A percentile compares a stretch with the other conserved stretches of the same genome.
phyloP scores from a whole-genome alignment of 2,888 invertebrate genomes.

The Netelia virgata region DNA sequence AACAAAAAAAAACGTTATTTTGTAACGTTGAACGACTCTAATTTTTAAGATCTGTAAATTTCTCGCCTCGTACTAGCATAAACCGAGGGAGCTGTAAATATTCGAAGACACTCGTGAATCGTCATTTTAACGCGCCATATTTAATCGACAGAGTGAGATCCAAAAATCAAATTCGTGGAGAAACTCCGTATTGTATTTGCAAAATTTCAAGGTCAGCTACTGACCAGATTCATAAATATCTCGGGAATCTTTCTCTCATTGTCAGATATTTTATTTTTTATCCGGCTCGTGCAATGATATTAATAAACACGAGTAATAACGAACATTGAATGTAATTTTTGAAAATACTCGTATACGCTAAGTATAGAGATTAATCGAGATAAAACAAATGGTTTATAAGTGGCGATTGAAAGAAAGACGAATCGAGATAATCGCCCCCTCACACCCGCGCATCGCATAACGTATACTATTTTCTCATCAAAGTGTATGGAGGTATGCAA shows the following conservation, averaged over 20 bases:
- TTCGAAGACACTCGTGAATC: conserved; percentile 7
- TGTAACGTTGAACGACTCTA: conserved; percentile 42
- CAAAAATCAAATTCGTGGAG: neutral
- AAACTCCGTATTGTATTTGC: neutral
- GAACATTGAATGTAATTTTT: neutral
- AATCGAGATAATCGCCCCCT: neutral
- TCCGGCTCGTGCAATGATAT: neutral
- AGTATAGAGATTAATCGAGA: too few relatives aligned
- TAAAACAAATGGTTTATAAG: too few relatives aligned
- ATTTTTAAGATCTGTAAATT: conserved; percentile 52
- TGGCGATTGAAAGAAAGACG: too few relatives aligned
- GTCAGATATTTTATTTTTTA: neutral
- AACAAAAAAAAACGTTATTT: conserved; percentile 20
- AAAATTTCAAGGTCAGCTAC: neutral
- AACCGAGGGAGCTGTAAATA: conserved; percentile 56
- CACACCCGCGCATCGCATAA: neutral
- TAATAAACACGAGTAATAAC: too few relatives aligned
- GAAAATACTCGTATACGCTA: neutral
- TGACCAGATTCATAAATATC: too few relatives aligned
- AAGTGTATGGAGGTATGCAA: neutral
- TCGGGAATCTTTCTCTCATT: neutral
- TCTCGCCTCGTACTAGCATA: conserved; percentile 37
- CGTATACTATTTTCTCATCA: neutral
- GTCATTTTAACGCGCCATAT: too few relatives aligned
- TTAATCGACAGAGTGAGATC: neutral